A percentile compares a stretch with the other conserved stretches of the same genome.
Evolutionary conservation across 2,888 invertebrate genomes (phyloP).

Genomic region (Pegoplata infirma): DNA sequence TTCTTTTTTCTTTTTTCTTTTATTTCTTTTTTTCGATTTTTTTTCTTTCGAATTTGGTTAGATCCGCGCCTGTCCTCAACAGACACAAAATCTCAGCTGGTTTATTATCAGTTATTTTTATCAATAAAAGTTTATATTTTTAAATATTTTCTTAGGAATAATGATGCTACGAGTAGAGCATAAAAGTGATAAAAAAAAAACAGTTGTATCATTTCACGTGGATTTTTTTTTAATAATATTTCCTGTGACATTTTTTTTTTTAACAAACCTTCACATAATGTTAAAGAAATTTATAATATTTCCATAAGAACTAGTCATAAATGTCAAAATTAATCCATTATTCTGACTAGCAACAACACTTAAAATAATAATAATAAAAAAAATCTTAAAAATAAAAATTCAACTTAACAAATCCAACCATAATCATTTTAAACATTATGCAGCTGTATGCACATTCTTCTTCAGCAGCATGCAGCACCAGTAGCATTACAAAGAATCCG

Average conservation of each 20-base stretch:
- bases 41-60: no score
- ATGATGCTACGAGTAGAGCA: no score
- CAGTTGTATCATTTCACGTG: background rate
- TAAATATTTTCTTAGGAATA: no score
- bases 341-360: conserved; percentile 37
- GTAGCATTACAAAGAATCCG: no score
- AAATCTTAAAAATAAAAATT: conserved; percentile 20
- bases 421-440: conserved; percentile 48
- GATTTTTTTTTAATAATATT: background rate
- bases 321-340: conserved; percentile 64
- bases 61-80: no score
- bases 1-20: no score
- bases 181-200: no score
- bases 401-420: conserved; percentile 40
- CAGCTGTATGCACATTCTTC: conserved; percentile 39
- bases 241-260: conserved; percentile 23
- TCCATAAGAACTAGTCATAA: conserved; percentile 59
- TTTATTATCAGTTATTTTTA: no score
- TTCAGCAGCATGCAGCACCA: conserved; percentile 6
- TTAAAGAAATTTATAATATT: conserved; percentile 20
- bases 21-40: no score
- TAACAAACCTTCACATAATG: background rate
- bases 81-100: no score
- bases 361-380: conserved; percentile 21
- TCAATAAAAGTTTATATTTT: no score